Evolutionary conservation across 2,888 invertebrate genomes (phyloP), one percentile per base, ranked within the genome.

Genomic region (Nemapogon koenigi): DNA sequence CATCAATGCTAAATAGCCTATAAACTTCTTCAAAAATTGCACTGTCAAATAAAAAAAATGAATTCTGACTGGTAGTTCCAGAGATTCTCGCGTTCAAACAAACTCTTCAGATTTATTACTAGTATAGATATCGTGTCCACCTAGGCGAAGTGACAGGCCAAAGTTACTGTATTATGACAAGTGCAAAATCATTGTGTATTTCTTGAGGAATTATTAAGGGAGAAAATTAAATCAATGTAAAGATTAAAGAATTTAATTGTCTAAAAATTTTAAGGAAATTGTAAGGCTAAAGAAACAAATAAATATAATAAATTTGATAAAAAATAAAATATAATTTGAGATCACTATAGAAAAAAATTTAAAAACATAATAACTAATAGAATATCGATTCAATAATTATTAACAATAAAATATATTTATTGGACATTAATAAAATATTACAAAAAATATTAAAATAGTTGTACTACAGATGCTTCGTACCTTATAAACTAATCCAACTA

Each of bases 381-480:
- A 7, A 6, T 22, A 22, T 22, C 22, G 6, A 22, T 7, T 22
- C 10, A 22, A 7, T 22, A 22, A 22, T 7, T 22, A 7, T 7
- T 22, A 22, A 6, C 6, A 22, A 22, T 7, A 6, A 22, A 22
- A 22, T 6, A 22, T 22, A 22, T 22, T 10, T 7, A 22, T 7
- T 7, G 10, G 6, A 22, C 22, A 22, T 22, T 22, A 7, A n/a
- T n/a, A 22, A 22, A 10, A 7, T 7, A 7, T 22, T 22, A 22
- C 22, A 22, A 22, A 22, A 22, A 22, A 22, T 22, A 10, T 33
- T 19, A 33, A 28, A 33, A 33, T 33, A 33, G 19, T 19, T 33
- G 33, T 33, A 33, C 33, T 33, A 3, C 19, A 33, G 33, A 33
- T 33, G 33, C 33, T 33, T 19, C 14, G 4, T 33, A 19, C 15